Conservation (phyloP, 2,113 vertebrate genomes). For the Calcarius ornatus region DNA sequence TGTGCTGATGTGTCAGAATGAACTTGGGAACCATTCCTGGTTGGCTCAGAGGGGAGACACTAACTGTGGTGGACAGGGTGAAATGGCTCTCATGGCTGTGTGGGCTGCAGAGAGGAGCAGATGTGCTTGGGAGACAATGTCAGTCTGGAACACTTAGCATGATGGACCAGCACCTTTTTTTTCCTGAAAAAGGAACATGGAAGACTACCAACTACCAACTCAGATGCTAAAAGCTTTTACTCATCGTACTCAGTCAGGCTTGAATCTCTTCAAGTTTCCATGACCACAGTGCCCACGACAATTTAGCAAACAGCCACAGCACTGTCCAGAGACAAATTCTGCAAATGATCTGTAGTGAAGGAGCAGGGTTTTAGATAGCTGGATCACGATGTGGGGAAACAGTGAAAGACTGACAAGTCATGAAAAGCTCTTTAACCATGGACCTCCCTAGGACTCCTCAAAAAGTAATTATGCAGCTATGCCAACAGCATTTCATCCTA, state of each 20-base stretch:
- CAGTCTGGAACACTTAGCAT: not conserved
- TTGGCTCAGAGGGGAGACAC: rapidly evolving
- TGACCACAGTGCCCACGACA: not conserved
- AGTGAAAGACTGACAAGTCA: not conserved
- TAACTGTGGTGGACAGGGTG: not conserved
- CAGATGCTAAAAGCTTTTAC: not conserved
- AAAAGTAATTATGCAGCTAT: not conserved
- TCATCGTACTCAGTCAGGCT: not conserved
- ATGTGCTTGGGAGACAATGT: not conserved
- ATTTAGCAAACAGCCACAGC: not conserved
- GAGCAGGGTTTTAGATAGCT: not conserved
- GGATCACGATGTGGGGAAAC: not conserved
- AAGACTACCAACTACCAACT: not conserved
- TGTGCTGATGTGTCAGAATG: not conserved
- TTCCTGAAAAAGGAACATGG: not conserved
- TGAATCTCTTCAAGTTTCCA: not conserved
- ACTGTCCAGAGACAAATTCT: not conserved
- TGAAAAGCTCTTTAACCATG: not conserved
- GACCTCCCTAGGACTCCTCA: not conserved
- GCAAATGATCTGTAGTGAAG: not conserved
- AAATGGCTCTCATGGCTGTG: not conserved
- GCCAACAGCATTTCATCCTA: not conserved
- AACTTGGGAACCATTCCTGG: not conserved
- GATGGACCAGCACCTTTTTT: not conserved
- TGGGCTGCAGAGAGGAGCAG: not conserved